These are phyloP conservation scores for Pseudococcus longispinus DNA, from an alignment of 2,888 invertebrate genomes.

Conservation along the genomic window DNA sequence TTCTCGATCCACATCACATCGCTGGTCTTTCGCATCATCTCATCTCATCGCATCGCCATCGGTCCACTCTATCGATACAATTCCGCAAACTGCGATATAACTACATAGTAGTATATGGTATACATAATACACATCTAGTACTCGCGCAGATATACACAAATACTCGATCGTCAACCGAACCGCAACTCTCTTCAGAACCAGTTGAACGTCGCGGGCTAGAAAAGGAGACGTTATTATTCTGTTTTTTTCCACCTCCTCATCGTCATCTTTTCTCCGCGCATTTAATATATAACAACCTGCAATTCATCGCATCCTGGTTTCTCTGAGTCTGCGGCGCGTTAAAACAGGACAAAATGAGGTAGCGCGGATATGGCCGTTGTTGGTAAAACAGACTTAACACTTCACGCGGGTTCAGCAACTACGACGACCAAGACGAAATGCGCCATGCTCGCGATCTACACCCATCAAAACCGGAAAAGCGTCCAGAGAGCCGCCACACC, in stretches of 20 bases:
- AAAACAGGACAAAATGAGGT: constrained; percentile 48
- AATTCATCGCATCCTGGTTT: constrained; percentile 51
- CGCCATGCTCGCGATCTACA: neutral
- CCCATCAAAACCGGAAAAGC: constrained; percentile 34
- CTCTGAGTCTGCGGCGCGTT: neutral
- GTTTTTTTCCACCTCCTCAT: neutral
- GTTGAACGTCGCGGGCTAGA: constrained; percentile 23
- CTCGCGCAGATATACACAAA: neutral
- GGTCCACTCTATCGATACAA: neutral
- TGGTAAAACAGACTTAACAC: constrained; percentile 43
- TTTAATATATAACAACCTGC: constrained; percentile 38
- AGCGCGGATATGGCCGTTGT: constrained; percentile 46
- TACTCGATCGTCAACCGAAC: constrained; percentile 1
- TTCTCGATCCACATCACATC: neutral
- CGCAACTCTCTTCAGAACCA: neutral
- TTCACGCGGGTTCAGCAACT: constrained; percentile 16
- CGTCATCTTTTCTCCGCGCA: neutral
- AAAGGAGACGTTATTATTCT: constrained; percentile 40
- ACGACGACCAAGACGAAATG: neutral
- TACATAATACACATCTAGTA: neutral
- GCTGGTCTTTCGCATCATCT: neutral
- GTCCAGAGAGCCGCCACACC: constrained; percentile 24
- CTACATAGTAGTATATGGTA: neutral
- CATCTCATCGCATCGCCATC: neutral
- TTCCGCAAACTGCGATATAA: neutral